phyloP scores from a whole-genome alignment of 2,113 vertebrate species.

The Dendropsophus ebraccatus region DNA sequence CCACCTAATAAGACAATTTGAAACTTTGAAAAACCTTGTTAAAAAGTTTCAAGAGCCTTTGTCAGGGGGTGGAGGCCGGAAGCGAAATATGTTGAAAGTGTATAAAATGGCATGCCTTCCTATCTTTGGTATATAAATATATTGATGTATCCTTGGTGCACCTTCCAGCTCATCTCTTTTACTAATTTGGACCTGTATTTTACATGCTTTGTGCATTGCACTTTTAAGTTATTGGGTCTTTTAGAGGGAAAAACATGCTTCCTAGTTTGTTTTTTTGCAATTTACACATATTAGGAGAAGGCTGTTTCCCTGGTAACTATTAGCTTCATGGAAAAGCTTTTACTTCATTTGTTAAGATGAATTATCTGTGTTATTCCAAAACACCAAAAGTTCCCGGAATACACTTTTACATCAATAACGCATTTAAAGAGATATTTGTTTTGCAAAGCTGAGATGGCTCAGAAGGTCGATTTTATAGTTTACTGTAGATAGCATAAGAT shows the following conservation, averaged over 20 bases:
- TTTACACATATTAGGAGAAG: slow-evolving; percentile 52
- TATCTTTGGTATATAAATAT: not conserved
- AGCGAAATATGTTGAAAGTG: not conserved
- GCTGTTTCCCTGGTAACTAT: slow-evolving; percentile 52
- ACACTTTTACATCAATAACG: slow-evolving; percentile 33
- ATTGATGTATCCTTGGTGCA: slow-evolving; percentile 27
- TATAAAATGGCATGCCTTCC: not conserved
- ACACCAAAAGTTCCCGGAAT: slow-evolving; percentile 42
- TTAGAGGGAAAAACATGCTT: slow-evolving; percentile 6
- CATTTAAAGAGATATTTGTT: slow-evolving; percentile 15
- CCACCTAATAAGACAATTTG: not conserved
- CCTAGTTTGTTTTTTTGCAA: too few relatives aligned
- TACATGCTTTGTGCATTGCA: slow-evolving; percentile 17
- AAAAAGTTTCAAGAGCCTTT: not conserved
- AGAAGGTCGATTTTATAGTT: not conserved
- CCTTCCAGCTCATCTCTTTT: not conserved
- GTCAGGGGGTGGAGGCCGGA: not conserved
- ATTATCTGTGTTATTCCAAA: slow-evolving; percentile 56
- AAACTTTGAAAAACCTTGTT: not conserved
- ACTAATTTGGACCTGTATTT: slow-evolving; percentile 37
- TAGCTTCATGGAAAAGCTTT: slow-evolving; percentile 56
- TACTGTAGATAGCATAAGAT: too few relatives aligned
- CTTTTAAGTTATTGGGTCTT: slow-evolving; percentile 20
- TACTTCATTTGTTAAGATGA: slow-evolving; percentile 55
- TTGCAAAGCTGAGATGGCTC: not conserved